phyloP scores from a whole-genome alignment of 2,797 vertebrate species.

The Enteromius paludinosus region DNA sequence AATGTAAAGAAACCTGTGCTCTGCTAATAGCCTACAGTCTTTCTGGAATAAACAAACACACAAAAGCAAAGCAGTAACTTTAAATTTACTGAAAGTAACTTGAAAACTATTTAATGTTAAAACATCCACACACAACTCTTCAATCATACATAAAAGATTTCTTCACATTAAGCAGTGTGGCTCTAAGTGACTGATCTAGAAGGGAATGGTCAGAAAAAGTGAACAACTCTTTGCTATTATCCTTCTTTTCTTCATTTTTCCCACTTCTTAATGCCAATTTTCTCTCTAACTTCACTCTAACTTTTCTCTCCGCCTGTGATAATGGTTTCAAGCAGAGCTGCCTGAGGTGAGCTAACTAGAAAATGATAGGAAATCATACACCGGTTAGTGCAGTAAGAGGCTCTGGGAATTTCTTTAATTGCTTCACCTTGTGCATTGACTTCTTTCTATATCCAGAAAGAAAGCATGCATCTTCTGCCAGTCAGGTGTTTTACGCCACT shows the following conservation, averaged over 20 bases:
- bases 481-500: background rate
- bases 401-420: conserved; percentile 33
- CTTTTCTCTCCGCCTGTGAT: background rate
- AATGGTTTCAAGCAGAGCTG: conserved; percentile 16
- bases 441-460: background rate
- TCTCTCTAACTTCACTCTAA: background rate
- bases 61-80: background rate
- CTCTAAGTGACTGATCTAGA: conserved; percentile 12
- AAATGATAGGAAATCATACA: conserved; percentile 42
- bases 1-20: too few relatives aligned
- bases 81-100: background rate
- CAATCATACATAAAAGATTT: background rate
- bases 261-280: background rate
- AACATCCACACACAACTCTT: background rate
- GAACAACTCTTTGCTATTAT: background rate
- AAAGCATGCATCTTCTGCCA: conserved; percentile 12
- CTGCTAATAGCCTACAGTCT: background rate
- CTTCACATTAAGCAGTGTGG: background rate
- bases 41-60: background rate
- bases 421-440: background rate
- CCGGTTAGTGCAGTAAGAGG: conserved; percentile 9
- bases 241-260: background rate
- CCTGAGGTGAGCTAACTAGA: conserved; percentile 36
- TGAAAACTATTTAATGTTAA: background rate
- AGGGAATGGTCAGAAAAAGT: background rate